Conservation (phyloP, 2,797 vertebrate genomes). For the Gallinago stenura region DNA sequence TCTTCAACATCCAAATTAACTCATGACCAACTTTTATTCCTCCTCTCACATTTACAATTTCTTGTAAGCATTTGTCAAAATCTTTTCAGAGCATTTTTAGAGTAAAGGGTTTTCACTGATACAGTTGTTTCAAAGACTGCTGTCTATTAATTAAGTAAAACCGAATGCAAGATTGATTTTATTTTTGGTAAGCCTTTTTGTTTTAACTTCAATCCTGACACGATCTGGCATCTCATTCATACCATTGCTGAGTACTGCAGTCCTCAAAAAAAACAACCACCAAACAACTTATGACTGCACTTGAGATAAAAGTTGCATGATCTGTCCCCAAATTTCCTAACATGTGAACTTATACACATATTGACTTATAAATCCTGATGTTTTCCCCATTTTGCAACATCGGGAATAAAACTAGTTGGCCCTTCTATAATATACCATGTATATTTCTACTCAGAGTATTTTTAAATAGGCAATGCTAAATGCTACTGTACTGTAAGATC, state of each 20-base stretch:
- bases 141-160: not conserved
- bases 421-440: accelerated
- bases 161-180: not conserved
- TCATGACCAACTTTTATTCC: not conserved
- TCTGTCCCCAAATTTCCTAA: not conserved
- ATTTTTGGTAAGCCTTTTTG: not conserved
- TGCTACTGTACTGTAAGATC: too few relatives aligned
- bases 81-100: not conserved
- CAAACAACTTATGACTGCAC: not conserved
- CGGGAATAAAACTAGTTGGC: not conserved
- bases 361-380: not conserved
- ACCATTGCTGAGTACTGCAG: not conserved
- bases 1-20: not conserved
- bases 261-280: not conserved
- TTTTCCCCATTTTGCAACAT: not conserved
- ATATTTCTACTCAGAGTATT: not conserved
- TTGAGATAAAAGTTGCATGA: not conserved
- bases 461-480: not conserved
- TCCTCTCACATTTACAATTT: not conserved
- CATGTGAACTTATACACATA: not conserved
- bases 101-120: not conserved
- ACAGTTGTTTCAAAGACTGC: not conserved
- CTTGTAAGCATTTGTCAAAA: not conserved
- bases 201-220: not conserved
- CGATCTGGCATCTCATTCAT: not conserved